A percentile compares a stretch with the other conserved stretches of the same genome.
phyloP scores from a whole-genome alignment of 2,113 vertebrate genomes.

The Centropus bengalensis region DNA sequence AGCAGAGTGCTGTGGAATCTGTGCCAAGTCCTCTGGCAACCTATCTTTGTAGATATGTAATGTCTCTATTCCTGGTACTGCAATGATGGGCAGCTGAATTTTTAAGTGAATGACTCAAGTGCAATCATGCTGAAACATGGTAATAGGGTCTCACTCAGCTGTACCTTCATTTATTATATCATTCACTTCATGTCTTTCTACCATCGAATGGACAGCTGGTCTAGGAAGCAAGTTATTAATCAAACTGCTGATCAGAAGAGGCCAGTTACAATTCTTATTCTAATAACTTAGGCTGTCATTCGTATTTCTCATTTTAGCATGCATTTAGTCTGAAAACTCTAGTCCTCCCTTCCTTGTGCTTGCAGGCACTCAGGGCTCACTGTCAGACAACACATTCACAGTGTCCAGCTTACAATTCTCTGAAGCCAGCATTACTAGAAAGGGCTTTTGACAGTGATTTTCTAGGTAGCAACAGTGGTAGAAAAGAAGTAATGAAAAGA shows the following conservation, averaged over 20 bases:
- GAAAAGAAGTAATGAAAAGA: not conserved
- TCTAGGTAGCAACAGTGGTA: not conserved
- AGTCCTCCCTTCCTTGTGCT: not conserved
- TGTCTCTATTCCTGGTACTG: constrained; percentile 16
- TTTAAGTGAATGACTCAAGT: constrained; percentile 64
- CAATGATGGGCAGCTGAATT: constrained; percentile 39
- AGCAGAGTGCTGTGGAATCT: not conserved
- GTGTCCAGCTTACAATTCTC: not conserved
- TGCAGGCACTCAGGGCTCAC: not conserved
- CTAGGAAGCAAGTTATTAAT: constrained; percentile 60
- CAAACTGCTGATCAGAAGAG: constrained; percentile 34
- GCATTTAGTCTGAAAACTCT: not conserved
- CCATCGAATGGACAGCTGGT: not conserved
- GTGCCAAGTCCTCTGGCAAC: not conserved
- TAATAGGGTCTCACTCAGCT: constrained; percentile 41
- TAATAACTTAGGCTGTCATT: constrained; percentile 30
- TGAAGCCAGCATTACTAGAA: not conserved
- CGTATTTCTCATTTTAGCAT: constrained; percentile 23
- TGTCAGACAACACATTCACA: not conserved
- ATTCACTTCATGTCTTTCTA: not conserved
- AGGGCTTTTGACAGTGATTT: not conserved
- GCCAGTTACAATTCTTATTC: constrained; percentile 45
- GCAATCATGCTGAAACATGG: constrained; percentile 27
- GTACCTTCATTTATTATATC: constrained; percentile 56
- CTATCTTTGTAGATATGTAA: not conserved